A percentile compares a stretch with the other conserved stretches of the same genome.
Evolutionary conservation across 2,888 invertebrate species (phyloP).

Genomic region (Encarsia formosa): DNA sequence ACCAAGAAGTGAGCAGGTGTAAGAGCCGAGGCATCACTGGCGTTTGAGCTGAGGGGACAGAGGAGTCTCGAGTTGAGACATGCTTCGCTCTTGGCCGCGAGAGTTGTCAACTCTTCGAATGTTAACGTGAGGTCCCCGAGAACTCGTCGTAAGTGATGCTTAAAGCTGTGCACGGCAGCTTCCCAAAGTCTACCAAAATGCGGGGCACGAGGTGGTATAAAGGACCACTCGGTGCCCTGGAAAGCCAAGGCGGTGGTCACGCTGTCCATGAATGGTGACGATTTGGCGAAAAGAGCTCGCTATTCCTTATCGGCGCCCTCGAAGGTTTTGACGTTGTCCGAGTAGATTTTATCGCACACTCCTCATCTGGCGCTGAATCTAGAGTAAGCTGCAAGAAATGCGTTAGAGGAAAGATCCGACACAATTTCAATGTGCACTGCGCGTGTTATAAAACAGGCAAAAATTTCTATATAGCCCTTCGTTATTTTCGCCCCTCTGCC

Average conservation of each 20-base stretch:
- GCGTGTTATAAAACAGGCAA: conserved; percentile 32
- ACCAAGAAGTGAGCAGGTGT: background rate
- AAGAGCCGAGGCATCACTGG: background rate
- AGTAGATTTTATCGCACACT: conserved; percentile 21
- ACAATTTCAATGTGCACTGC: conserved; percentile 32
- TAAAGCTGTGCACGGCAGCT: background rate
- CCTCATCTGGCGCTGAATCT: conserved; percentile 33
- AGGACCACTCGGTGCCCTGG: background rate
- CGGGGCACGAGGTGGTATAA: conserved; percentile 1
- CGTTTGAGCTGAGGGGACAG: background rate
- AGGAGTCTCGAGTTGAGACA: background rate
- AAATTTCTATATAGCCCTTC: conserved; percentile 33
- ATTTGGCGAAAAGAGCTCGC: background rate
- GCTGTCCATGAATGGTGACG: background rate
- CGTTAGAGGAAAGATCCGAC: conserved; percentile 25
- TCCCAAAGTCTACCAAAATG: background rate
- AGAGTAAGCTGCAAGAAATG: conserved; percentile 31
- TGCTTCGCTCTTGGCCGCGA: background rate
- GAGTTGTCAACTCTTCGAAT: background rate
- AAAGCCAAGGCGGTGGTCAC: background rate
- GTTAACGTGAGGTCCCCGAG: background rate
- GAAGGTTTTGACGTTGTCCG: conserved; percentile 38
- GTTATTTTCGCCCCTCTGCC: conserved; percentile 25
- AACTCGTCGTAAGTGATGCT: background rate
- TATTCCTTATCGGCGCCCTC: conserved; percentile 24